Conservation (phyloP, 2,113 vertebrate genomes). For the Pterophyllum scalare region DNA sequence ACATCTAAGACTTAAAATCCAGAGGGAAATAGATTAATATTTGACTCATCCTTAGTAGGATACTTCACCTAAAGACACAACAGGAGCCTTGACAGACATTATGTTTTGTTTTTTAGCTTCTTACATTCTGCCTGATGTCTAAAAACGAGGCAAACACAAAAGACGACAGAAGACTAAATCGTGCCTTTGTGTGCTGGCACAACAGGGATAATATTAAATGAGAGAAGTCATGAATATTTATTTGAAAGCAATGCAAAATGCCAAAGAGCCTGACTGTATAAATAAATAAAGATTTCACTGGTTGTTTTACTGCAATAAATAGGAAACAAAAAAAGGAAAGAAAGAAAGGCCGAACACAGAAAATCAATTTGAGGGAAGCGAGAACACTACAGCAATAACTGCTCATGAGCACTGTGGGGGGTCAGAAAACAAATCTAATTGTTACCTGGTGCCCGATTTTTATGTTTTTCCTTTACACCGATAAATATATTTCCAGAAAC, state of each 20-base stretch:
- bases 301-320: too few species aligned
- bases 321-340: too few species aligned
- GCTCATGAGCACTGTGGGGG: too few species aligned
- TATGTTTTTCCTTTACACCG: neutral
- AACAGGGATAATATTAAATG: neutral
- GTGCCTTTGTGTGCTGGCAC: neutral
- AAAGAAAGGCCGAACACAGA: too few species aligned
- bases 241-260: neutral
- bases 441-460: neutral
- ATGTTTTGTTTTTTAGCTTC: neutral
- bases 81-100: neutral
- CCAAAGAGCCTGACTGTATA: neutral
- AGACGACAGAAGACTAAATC: neutral
- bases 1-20: neutral
- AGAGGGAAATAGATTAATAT: neutral
- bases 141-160: neutral
- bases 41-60: neutral
- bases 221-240: constrained; percentile 1
- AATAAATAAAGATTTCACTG: too few species aligned
- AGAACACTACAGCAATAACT: too few species aligned
- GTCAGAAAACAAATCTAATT: too few species aligned
- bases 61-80: neutral
- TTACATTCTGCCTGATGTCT: neutral
- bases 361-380: too few species aligned
- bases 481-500: neutral